A percentile compares a stretch with the other conserved stretches of the same genome.
phyloP scores from a whole-genome alignment of 2,797 vertebrate genomes.

The Trematomus bernacchii region DNA sequence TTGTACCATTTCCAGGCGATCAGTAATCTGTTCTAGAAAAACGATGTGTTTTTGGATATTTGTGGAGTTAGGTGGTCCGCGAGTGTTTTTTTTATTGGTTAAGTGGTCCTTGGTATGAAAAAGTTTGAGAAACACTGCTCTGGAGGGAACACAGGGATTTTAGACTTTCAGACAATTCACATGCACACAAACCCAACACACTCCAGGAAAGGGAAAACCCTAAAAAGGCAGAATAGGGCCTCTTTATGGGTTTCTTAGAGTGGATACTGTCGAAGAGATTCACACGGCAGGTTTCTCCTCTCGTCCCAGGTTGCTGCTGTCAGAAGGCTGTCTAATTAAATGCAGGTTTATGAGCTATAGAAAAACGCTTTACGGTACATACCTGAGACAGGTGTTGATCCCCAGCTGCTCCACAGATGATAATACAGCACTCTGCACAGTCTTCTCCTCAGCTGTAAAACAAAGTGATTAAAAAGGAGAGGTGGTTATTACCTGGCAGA shows the following conservation, averaged over 20 bases:
- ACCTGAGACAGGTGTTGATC: conserved; percentile 91
- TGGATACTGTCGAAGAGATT: not conserved
- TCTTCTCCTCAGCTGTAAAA: conserved; percentile 84
- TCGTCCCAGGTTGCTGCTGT: not conserved
- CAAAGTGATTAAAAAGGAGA: conserved; percentile 45
- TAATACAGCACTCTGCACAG: conserved; percentile 80
- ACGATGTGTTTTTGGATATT: no score
- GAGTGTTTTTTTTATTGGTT: no score
- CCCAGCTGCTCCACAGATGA: conserved; percentile 91
- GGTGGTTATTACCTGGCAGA: conserved; percentile 21
- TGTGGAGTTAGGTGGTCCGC: no score
- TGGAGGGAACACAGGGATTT: no score
- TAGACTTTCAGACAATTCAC: no score
- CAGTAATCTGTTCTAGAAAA: no score
- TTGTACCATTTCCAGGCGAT: no score
- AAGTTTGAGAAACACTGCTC: no score
- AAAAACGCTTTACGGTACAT: conserved; percentile 24
- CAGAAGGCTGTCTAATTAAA: conserved; percentile 18
- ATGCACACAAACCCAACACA: no score
- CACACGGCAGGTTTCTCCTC: not conserved
- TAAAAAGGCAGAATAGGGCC: no score
- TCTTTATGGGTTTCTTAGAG: not conserved
- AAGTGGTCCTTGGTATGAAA: no score
- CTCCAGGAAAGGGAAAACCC: no score
- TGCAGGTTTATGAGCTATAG: conserved; percentile 22